Evolutionary conservation across 2,797 vertebrate species (phyloP).

Genomic region (Urophycis tenuis): DNA sequence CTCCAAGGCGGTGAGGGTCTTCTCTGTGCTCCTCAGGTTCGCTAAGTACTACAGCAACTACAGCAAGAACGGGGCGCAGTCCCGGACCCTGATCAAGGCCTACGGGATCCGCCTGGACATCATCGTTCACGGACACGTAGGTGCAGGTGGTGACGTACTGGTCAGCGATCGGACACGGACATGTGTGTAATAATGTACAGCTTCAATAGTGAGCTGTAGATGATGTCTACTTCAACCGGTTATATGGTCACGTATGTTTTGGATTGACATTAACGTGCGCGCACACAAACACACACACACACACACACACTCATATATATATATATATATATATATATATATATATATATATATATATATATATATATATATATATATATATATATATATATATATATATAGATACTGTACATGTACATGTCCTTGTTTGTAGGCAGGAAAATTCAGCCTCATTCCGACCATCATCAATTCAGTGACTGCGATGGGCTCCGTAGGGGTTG

Average conservation of each 20-base stretch:
- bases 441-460: slow-evolving; percentile 87
- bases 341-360: too few relatives aligned
- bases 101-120: slow-evolving; percentile 85
- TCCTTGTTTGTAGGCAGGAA: slow-evolving; percentile 76
- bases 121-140: slow-evolving; percentile 86
- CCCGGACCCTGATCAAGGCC: slow-evolving; percentile 80
- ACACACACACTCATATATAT: too few relatives aligned
- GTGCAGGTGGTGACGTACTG: neutral
- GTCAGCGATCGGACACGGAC: neutral
- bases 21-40: slow-evolving; percentile 66
- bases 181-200: neutral
- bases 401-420: slow-evolving; percentile 5
- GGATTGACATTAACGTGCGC: too few relatives aligned
- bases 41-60: slow-evolving; percentile 85
- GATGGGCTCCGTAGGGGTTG: slow-evolving; percentile 87
- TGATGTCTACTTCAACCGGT: too few relatives aligned
- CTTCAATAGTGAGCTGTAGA: too few relatives aligned
- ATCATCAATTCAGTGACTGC: slow-evolving; percentile 88
- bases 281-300: too few relatives aligned
- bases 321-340: too few relatives aligned
- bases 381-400: too few relatives aligned
- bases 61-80: slow-evolving; percentile 64
- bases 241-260: too few relatives aligned
- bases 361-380: too few relatives aligned
- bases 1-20: neutral